Evolutionary conservation across 1,140 invertebrate genomes (phyloP), one percentile per base, ranked within the genome.

Genomic region (Pseudobourletiella spinata): DNA sequence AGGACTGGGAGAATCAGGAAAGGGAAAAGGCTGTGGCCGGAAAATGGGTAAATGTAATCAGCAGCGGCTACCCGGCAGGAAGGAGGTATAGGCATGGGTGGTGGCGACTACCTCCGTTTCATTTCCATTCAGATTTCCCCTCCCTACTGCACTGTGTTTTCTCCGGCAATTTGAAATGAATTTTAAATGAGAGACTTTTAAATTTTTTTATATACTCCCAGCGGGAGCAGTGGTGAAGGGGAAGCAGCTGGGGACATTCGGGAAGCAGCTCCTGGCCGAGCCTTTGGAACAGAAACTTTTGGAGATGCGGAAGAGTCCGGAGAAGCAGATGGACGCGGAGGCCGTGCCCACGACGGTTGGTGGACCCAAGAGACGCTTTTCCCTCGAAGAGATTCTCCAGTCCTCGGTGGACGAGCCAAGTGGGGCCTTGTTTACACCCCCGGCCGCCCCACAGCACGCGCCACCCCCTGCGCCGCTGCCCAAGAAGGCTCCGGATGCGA

Each of bases 1-100:
- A 73, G 63, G 68, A 66, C 15, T 65, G 62, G 52, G 61, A 62
- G 6, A 74, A 74, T 39, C 52, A 70, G 35, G 70, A 71, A 59
- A 29, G 70, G n/a, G 69, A 71, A 48, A 63, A 58, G 2, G 26
- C 61, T 18, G 57, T 73, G 4, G 56, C 72, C 15, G 55, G 65
- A 15, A 63, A 70, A 50, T 72, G 71, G 71, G 61, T 68, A 46
- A 63, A 64, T n/a, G 71, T 68, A 18, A 66, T 70, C 30, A 56
- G 6, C 3, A 35, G n/a, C n/a, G n/a, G n/a, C n/a, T n/a, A n/a
- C n/a, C n/a, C n/a, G n/a, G n/a, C n/a, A n/a, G n/a, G n/a, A n/a
- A n/a, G n/a, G n/a, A n/a, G n/a, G n/a, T n/a, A n/a, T n/a, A n/a
- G n/a, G n/a, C n/a, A n/a, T n/a, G n/a, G n/a, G n/a, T n/a, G n/a